Conservation (phyloP, 2,113 vertebrate genomes). For the Naja naja region DNA sequence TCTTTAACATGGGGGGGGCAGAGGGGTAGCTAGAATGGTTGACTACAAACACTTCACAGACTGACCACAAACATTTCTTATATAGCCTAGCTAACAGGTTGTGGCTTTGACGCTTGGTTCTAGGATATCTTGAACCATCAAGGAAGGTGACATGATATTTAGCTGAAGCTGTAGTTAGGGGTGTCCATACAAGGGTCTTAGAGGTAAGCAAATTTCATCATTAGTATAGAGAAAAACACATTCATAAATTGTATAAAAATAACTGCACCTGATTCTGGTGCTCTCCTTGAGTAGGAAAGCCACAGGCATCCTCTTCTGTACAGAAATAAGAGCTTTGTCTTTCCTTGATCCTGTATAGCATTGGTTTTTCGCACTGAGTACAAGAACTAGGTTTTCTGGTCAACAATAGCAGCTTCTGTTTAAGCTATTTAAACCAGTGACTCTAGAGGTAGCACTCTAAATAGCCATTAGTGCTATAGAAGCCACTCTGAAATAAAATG, state of each 20-base stretch:
- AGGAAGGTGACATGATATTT: background rate
- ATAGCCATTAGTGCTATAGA: background rate
- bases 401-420: background rate
- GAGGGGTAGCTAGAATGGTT: background rate
- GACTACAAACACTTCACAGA: background rate
- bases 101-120: no score
- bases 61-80: background rate
- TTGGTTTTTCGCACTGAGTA: background rate
- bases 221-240: background rate
- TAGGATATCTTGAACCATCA: no score
- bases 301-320: background rate
- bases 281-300: background rate
- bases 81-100: background rate
- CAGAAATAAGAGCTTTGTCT: background rate
- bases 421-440: background rate
- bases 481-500: background rate
- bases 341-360: background rate
- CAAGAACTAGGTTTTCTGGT: background rate
- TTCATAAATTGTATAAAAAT: background rate
- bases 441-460: background rate
- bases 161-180: background rate
- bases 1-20: background rate
- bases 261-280: background rate
- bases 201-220: background rate
- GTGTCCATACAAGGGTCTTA: background rate